Base-by-base conservation (phyloP, 2,113 vertebrate species). In the Australoheros scitulus region DNA sequence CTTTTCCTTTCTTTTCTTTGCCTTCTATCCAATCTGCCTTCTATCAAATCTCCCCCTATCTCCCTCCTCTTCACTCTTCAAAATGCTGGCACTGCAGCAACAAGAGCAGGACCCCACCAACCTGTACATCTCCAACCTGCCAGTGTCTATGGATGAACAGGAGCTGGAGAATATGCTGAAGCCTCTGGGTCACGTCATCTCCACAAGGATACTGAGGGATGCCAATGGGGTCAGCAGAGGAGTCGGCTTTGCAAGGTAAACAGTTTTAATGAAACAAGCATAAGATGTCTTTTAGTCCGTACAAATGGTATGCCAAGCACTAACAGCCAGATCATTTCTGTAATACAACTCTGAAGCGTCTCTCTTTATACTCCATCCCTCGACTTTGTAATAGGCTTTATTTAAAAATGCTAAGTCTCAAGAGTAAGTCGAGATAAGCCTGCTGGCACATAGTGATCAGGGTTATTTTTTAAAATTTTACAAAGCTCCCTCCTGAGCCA, bases 41-140 rank as follows among this genome's bases (percentile, higher is more conserved):
- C 34, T 34, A 34, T 56, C 61, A 11, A 14, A 55, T 63, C 11
- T 70, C 61, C 32, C 32, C 32, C 32, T 34, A 1, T 34, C 7
- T 20, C 20, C n/a, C 47, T 38, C 34, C 24, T 43, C 11, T 65
- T 17, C 36, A 36, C 50, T 75, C 29, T 72, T 81, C 52, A 1
- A 64, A 74, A 47, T 36, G 58, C 34, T 60, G 29, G 9, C 50
- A 90, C 4, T 55, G 4, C 93, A 99, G 98, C 98, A 99, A 98
- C 98, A 99, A 95, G 98, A 99, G 91, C 98, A 99, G 96, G 98
- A 99, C 89, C 98, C 98, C 90, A 99, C 98, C 87, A 99, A 99
- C 94, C 96, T 99, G 81, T 99, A 99, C 95, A 99, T 99, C 95
- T 99, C 98, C 92, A 99, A 99, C 94, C 96, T 99, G 92, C 98